Evolutionary conservation across 2,888 invertebrate genomes (phyloP), one percentile per base, ranked within the genome.

Genomic region (Petrolisthes cinctipes): DNA sequence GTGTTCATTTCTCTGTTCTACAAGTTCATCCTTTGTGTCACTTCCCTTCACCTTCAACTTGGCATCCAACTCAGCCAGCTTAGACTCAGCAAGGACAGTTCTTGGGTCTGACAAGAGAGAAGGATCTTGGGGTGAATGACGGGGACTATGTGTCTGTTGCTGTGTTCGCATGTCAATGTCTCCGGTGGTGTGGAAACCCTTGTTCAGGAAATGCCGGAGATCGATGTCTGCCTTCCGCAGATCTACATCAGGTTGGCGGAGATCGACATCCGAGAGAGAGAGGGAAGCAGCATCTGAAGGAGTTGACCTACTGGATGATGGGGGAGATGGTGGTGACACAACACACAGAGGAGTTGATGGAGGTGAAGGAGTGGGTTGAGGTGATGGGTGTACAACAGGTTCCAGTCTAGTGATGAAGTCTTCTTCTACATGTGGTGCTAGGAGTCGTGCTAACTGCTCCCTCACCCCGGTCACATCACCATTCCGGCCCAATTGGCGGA

Each of bases 381-480:
- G 68, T 53, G 84, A 80, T 14, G 51, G 66, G 17, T 11, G 82
- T 51, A 61, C 57, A 9, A 23, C 79, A 20, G 79, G 80, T 6
- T 54, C 53, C 17, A 87, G 75, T 20, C 82, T 82, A 66, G 53
- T 84, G 75, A 87, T 87, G 20, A 84, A 83, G 61, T 87, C 84
- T 4, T 66, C 54, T 23, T 80, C 61, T 7, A 89, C n/a, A 81
- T 89, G 86, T 4, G 85, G 81, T 6, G 89, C 82, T 54, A 89
- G 20, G 5, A 84, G 82, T 6, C 81, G 56, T 20, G 89, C 82
- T 54, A 89, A 75, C 54, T 85, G 84, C 75, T 89, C 89, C 54
- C 87, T 71, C 73, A 89, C 87, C 2, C 86, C 85, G 17, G 85
- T 61, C 54, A 87, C 83, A 54, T 89, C 89, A 53, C 85, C 84